Evolutionary conservation across 2,797 vertebrate species (phyloP), one percentile per base, ranked within the genome.

Genomic region (Lacerta bilineata): DNA sequence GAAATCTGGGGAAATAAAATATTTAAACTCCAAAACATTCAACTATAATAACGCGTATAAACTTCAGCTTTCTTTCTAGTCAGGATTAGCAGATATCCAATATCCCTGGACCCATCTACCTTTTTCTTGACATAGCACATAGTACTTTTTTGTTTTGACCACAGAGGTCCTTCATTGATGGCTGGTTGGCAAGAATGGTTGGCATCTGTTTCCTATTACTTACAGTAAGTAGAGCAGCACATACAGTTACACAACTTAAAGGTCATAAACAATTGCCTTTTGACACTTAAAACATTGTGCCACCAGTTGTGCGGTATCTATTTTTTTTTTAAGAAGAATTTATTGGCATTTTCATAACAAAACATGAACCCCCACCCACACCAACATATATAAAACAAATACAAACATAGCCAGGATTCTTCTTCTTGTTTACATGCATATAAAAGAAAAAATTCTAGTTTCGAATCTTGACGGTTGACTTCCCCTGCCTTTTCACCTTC

Each of bases 241-340:
- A 64, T 20, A 76, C 18, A 41, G 59, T 41, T 85, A 64, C 76
- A 23, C 25, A 78, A 50, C 68, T 68, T 43, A 78, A 68, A 68
- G 29, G 4, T 86, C 10, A 86, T 86, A 78, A 86, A 78, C 39
- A 68, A 23, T 39, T 66, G 29, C 8, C 2, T 85, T 85, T 64
- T 61, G 33, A 43, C 55, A 76, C 29, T 61, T 39, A 85, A n/a
- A 64, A 6, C 20, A 36, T 66, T 81, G 80, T 11, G 41, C 64
- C 11, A 83, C 25, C 27, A 83, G 39, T 69, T 7, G 41, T 50
- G 17, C 46, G n/a, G n/a, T n/a, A n/a, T n/a, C n/a, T n/a, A n/a
- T n/a, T n/a, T n/a, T n/a, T n/a, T n/a, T n/a, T n/a, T n/a, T n/a
- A n/a, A n/a, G n/a, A n/a, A n/a, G n/a, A n/a, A n/a, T n/a, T n/a